Percentiles rank a stretch among this genome's conserved stretches.
Evolutionary conservation across 2,113 vertebrate species (phyloP).

Genomic region (Chunga burmeisteri): DNA sequence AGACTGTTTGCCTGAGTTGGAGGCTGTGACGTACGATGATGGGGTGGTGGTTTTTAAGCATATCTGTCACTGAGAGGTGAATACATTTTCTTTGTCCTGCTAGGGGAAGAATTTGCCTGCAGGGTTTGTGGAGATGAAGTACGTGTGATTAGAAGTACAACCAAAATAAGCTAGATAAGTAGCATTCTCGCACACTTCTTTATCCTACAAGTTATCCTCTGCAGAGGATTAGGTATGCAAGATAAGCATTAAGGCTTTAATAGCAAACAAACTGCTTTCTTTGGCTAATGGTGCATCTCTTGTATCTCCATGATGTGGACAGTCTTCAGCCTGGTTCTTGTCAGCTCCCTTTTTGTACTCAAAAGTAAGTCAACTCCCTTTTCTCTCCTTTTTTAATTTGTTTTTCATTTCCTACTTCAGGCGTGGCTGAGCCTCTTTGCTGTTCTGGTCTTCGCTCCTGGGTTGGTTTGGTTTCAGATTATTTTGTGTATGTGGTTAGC

Average conservation of each 20-base stretch:
- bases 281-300: slow-evolving; percentile 58
- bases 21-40: not conserved
- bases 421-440: not conserved
- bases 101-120: not conserved
- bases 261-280: slow-evolving; percentile 78
- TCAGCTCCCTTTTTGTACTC: slow-evolving; percentile 66
- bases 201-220: slow-evolving; percentile 70
- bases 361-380: slow-evolving; percentile 74
- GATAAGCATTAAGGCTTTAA: slow-evolving; percentile 77
- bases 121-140: not conserved
- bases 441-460: not conserved
- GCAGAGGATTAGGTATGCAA: slow-evolving; percentile 72
- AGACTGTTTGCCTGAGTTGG: not conserved
- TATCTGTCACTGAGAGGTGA: not conserved
- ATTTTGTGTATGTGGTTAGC: not conserved
- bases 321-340: slow-evolving; percentile 64
- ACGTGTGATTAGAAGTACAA: not conserved
- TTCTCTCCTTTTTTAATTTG: not conserved
- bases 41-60: not conserved
- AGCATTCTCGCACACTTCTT: slow-evolving; percentile 61
- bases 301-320: slow-evolving; percentile 75
- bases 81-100: not conserved
- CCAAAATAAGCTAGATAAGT: slow-evolving; percentile 45
- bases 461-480: not conserved
- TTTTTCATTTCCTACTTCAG: not conserved